Evolutionary conservation across 1,140 invertebrate genomes (phyloP), one percentile per base, ranked within the genome.

Genomic region (Scaptomyza graminum): DNA sequence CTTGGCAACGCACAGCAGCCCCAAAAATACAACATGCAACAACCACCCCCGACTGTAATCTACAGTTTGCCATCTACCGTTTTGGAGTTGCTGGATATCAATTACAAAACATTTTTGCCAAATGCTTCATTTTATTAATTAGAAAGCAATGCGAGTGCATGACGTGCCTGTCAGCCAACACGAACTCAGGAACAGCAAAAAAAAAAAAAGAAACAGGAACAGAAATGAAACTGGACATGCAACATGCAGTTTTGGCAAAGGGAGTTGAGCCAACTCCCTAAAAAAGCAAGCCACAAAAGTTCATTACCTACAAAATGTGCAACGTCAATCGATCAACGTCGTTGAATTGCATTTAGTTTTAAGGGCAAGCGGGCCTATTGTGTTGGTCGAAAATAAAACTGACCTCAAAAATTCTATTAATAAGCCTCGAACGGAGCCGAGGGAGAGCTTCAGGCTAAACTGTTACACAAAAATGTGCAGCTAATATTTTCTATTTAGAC

Each of bases 61-160:
- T 43, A 34, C 43, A 31, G 54, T 16, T 12, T 28, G 16, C 11
- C 28, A 41, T 60, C 44, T 37, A 15, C 44, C n/a, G 43, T 43
- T 43, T 59, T 8, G 31, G 2, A 9, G 31, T 34, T 34, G 31
- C 18, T 62, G 51, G 34, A 64, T 87, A 85, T 87, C 82, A 84
- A 78, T 85, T 78, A 75, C 81, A 55, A 44, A 63, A 63, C 47
- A 79, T 63, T 65, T 72, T 22, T 63, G 49, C 31, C 39, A 75
- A 57, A 47, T 63, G 78, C 61, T 67, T 75, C 66, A 81, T 81
- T 82, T 81, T 87, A 75, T 78, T 78, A 82, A 78, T 85, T 78
- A 76, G 70, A 87, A 68, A 75, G 52, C 54, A 54, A 64, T 64
- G 62, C 50, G 63, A 61, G 49, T 62, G 39, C 64, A 69, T 59